Conservation (phyloP, 2,797 vertebrate species). For the Xenopus petersii region DNA sequence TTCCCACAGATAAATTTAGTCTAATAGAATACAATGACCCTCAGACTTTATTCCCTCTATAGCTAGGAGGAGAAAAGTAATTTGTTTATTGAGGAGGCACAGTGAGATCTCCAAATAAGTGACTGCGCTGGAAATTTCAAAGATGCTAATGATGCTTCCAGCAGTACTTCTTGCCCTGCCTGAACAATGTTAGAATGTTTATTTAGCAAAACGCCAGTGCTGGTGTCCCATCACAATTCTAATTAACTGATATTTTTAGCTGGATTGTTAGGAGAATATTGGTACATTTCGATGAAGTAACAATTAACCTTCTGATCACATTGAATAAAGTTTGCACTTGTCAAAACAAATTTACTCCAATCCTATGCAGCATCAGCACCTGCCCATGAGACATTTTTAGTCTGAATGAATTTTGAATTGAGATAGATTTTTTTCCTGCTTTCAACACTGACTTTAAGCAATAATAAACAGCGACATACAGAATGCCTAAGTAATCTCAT, state of each 20-base stretch:
- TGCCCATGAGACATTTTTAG: too few species aligned
- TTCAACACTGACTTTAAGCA: too few species aligned
- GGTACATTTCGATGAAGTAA: background rate
- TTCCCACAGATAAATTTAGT: constrained; percentile 17
- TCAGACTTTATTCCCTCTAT: constrained; percentile 1
- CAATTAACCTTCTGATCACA: too few species aligned
- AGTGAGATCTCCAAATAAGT: constrained; percentile 7
- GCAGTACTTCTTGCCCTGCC: constrained; percentile 1
- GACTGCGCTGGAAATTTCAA: constrained; percentile 7
- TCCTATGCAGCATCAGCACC: too few species aligned
- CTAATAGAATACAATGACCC: constrained; percentile 6
- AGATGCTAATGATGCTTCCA: constrained; percentile 23
- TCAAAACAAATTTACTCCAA: too few species aligned
- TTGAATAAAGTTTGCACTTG: too few species aligned
- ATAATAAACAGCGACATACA: too few species aligned
- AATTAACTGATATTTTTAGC: constrained; percentile 16
- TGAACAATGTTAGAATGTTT: constrained; percentile 8
- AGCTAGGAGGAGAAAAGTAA: constrained; percentile 9
- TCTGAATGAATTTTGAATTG: too few species aligned
- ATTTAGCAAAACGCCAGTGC: constrained; percentile 8
- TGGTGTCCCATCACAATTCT: constrained; percentile 16
- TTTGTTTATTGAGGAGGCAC: constrained; percentile 13
- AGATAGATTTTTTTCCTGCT: too few species aligned
- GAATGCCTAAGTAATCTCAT: too few species aligned
- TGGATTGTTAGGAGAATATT: constrained; percentile 9